Evolutionary conservation across 2,888 invertebrate genomes (phyloP), one percentile per base, ranked within the genome.

Genomic region (Campopleginae sp.): DNA sequence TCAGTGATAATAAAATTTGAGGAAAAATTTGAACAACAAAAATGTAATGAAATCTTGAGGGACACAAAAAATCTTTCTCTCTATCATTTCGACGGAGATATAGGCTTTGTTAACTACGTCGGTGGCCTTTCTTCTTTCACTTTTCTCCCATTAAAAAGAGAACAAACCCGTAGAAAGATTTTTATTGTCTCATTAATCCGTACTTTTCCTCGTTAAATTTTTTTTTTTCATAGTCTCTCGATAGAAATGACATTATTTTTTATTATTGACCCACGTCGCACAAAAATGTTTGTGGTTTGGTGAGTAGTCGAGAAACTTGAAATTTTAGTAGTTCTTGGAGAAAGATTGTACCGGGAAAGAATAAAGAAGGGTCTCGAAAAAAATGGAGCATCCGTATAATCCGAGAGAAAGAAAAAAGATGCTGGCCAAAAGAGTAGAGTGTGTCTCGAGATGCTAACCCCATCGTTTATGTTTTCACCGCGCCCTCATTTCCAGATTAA

Each of bases 401-500:
- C 86, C 81, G 42, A 31, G 27, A 63, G 76, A 70, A 58, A 44
- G 71, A 77, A 63, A 76, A 80, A 77, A 42, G 58, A 72, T 38
- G 38, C 38, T 80, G 79, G 66, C 31, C 31, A 54, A 58, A 48
- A 75, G 71, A 33, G 42, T 66, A 75, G 27, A 58, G 23, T 23
- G 58, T 27, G 27, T 58, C 14, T 58, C 14, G 58, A 63, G 61
- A 19, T 85, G 86, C 86, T 86, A 88, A 87, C 88, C 87, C 86
- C 89, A 88, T 85, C 86, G 86, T 87, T 90, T 87, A 86, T 86
- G 84, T 82, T 87, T 87, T 71, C 76, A 88, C 88, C 86, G 87
- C 87, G 87, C 84, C 89, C 86, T 88, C 85, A 85, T 89, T 90
- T 90, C 81, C 68, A 90, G 87, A 89, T 90, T 89, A 90, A 90